Base-by-base conservation (phyloP, 2,797 vertebrate species). In the Gadopsis bispinosus region DNA sequence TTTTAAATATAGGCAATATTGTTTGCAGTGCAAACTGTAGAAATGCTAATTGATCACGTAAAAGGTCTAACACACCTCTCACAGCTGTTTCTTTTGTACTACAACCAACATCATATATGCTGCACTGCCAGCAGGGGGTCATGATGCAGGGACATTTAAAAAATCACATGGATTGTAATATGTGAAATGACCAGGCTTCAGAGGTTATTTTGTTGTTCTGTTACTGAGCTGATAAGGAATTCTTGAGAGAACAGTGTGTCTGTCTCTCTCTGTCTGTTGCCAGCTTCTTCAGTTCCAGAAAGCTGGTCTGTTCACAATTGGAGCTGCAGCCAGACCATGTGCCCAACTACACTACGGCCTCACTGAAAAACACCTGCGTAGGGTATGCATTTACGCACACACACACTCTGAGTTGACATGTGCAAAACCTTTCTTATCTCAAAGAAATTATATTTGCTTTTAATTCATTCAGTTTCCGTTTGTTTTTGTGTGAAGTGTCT, bases 211-310 rank as follows among this genome's bases (percentile, higher is more conserved):
- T 82, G 22, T 58, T 41, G 16, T 63, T 65, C 14, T 74, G 10
- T 64, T 31, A 37, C 9, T 1, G n/a, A 29, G 9, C 31, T 70
- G 9, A 61, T 50, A 16, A 74, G 29, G 1, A 54, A n/a, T 5
- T 48, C 2, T 19, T 75, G 7, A 61, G 3, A 53, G n/a, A 45
- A 16, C 5, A 47, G 0, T 50, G 33, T 62, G 0, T 73, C 6
- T 26, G 26, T 58, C 1, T 69, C 11, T 74, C 4, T 77, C 5
- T 63, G 10, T 83, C 3, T 79, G 37, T 71, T 69, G 79, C 1
- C 70, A 97, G 97, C 83, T 97, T 82, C 94, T 98, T 88, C 95
- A 95, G 83, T 98, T 98, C 89, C 93, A 95, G 84, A 95, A 91
- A 82, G 95, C 96, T 17, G 91, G 95, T 70, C 75, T 94, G 83